Evolutionary conservation across 2,113 vertebrate species (phyloP).

Genomic region (Cariama cristata): DNA sequence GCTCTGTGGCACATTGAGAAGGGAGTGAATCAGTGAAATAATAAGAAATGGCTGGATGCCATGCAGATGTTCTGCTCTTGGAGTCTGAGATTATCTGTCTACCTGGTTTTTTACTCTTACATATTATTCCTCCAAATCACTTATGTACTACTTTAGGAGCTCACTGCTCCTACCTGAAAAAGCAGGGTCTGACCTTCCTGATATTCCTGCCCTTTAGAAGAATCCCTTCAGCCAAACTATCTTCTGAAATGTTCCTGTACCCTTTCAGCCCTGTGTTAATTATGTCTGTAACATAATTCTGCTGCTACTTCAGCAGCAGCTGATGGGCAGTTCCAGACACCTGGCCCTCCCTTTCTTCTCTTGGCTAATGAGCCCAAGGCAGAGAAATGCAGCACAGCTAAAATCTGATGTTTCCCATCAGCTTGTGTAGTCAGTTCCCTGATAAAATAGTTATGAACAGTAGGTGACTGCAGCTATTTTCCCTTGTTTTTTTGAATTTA

Average conservation of each 20-base stretch:
- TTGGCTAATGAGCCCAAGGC: background rate
- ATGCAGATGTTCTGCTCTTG: background rate
- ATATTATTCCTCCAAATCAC: background rate
- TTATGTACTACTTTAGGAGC: background rate
- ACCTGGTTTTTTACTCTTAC: background rate
- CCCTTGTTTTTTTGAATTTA: background rate
- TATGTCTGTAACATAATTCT: background rate
- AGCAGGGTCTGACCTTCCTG: background rate
- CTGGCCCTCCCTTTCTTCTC: background rate
- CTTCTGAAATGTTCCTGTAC: background rate
- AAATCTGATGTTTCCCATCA: background rate
- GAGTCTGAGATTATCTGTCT: background rate
- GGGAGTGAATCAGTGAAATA: background rate
- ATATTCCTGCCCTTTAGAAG: background rate
- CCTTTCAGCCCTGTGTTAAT: background rate
- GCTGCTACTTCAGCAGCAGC: background rate
- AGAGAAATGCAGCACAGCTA: background rate
- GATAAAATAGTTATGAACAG: background rate
- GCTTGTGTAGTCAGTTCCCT: background rate
- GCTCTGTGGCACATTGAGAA: background rate
- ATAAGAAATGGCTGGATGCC: background rate
- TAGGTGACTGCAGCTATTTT: background rate
- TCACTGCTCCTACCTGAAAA: background rate
- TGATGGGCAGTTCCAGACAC: background rate
- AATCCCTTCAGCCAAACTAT: background rate